phyloP scores from a whole-genome alignment of 2,113 vertebrate genomes.

The Baryphthengus martii region DNA sequence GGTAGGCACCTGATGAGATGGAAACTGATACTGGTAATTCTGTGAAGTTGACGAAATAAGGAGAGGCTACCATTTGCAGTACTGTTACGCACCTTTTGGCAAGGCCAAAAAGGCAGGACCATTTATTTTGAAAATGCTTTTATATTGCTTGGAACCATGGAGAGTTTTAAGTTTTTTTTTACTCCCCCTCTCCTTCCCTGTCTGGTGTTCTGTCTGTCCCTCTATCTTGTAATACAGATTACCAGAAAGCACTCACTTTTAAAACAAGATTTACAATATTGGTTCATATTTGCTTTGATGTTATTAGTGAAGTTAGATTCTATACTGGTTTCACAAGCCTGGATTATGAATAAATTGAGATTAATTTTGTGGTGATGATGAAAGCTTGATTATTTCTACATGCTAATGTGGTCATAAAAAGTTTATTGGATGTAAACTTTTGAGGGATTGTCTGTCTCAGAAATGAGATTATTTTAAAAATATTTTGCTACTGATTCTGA shows the following conservation, averaged over 20 bases:
- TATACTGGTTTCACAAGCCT: not conserved
- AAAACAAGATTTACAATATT: not conserved
- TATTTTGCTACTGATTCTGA: not conserved
- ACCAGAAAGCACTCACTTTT: not conserved
- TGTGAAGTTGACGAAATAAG: not conserved
- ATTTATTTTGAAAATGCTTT: not conserved
- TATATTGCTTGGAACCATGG: not conserved
- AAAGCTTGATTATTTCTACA: not conserved
- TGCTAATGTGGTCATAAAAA: not conserved
- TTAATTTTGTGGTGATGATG: not conserved
- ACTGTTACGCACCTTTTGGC: not conserved
- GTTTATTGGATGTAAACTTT: not conserved
- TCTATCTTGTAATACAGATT: not conserved
- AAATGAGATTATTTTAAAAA: not conserved
- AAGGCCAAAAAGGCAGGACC: not conserved
- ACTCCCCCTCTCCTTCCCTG: not conserved
- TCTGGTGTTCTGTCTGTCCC: not conserved
- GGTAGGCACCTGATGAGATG: not conserved
- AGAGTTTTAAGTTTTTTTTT: no score
- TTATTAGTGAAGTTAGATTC: not conserved
- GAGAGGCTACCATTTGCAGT: not conserved
- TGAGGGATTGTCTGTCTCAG: not conserved
- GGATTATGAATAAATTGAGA: not conserved
- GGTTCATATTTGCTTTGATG: not conserved
- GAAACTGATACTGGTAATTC: not conserved